Base-by-base conservation (phyloP, 2,888 invertebrate genomes). In the Charanyca ferruginea region DNA sequence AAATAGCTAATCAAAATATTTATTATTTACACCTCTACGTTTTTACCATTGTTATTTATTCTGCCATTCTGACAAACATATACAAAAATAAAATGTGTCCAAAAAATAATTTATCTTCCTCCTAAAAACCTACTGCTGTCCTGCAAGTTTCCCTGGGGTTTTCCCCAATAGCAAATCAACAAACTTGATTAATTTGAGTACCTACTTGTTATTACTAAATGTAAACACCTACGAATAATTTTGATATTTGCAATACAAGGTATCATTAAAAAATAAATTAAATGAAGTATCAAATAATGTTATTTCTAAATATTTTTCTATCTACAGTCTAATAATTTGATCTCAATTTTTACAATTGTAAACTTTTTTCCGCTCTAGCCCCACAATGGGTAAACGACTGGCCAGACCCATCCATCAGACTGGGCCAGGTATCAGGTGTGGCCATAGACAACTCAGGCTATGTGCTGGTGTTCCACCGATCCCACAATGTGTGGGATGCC, bases 361-460 rank as follows among this genome's bases (percentile, higher is more conserved):
- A 25, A 3, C 20, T 38, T 42, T 18, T 66, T 65, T 35, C 9
- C 1, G 23, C 9, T 83, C 23, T 79, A 97, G 97, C 94, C 18
- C 96, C 96, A 77, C 89, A 95, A 70, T 96, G 95, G 89, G 96
- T 96, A 48, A 89, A 89, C 22, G 87, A 94, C 65, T 97, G 97
- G 97, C 97, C 97, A 1, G 92, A 94, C 52, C 85, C 93, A 3
- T 79, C 89, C 5, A 88, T 96, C 2, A 94, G 93, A 72, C 81
- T 97, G 66, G 98, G 98, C 1, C 98, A 98, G 88, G 97, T 98
- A 1, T 97, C 98, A 0, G 98, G 98, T 5, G 97, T 99, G 1
- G 97, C 98, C 6, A 94, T 98, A 18, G 98, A 98, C 87, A 94
- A 93, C 2, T 87, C 94, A n/a, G 98, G 98, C 0, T 96, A 97